phyloP scores from a whole-genome alignment of 2,113 vertebrate genomes.

The Alaudala cheleensis region DNA sequence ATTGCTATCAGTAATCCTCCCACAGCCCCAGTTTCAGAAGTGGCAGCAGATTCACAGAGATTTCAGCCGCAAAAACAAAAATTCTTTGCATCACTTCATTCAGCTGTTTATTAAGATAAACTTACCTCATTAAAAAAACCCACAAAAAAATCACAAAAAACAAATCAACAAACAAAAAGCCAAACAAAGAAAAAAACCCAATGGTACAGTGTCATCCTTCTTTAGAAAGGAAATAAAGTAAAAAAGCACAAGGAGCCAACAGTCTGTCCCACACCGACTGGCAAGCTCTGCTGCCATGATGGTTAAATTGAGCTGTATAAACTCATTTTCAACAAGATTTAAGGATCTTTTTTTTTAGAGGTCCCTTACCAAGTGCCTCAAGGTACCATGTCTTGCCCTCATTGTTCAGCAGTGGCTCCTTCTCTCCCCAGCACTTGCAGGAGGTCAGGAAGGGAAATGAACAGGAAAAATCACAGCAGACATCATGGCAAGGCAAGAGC shows the following conservation, averaged over 20 bases:
- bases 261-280: neutral
- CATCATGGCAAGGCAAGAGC: neutral
- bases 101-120: neutral
- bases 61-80: neutral
- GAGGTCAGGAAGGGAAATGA: neutral
- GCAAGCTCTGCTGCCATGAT: neutral
- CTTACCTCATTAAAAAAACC: neutral
- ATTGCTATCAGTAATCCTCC: neutral
- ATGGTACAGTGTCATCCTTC: neutral
- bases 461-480: accelerated
- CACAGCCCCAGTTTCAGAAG: neutral
- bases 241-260: neutral
- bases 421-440: neutral
- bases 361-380: neutral
- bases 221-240: neutral
- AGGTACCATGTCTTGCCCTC: neutral
- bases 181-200: neutral
- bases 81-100: neutral
- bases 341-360: neutral
- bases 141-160: no score
- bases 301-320: neutral
- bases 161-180: no score
- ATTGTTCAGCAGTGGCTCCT: neutral
- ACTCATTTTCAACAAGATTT: neutral
- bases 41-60: neutral